phyloP scores from a whole-genome alignment of 2,888 invertebrate genomes.

The Chrysotoxum bicinctum region DNA sequence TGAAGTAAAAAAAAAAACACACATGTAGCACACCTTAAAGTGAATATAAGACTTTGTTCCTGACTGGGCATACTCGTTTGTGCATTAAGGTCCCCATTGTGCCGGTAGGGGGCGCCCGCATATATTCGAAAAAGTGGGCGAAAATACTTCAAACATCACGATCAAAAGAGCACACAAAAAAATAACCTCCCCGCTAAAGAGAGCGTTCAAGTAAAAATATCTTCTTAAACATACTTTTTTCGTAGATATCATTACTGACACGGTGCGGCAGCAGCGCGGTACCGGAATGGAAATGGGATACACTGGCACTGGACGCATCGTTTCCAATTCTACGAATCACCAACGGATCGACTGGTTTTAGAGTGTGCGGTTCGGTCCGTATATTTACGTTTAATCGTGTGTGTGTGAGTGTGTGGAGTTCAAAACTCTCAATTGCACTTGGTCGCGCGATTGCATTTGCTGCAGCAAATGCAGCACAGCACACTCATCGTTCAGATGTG shows the following conservation, averaged over 20 bases:
- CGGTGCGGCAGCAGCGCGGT: not conserved
- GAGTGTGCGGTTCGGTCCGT: not conserved
- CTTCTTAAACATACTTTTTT: slow-evolving; percentile 36
- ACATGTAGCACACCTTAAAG: slow-evolving; percentile 53
- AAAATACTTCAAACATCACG: slow-evolving; percentile 38
- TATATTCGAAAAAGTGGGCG: slow-evolving; percentile 28
- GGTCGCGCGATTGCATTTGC: slow-evolving; percentile 52
- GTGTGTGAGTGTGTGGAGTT: slow-evolving; percentile 46
- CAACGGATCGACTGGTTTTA: slow-evolving; percentile 11
- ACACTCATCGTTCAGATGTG: slow-evolving; percentile 49
- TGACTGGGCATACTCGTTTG: slow-evolving; percentile 26
- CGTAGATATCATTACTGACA: not conserved
- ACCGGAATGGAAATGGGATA: slow-evolving; percentile 2
- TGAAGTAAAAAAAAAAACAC: too few species aligned
- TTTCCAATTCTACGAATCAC: slow-evolving; percentile 60
- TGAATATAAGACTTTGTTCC: slow-evolving; percentile 5
- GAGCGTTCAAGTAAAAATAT: slow-evolving; percentile 37
- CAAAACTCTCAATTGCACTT: slow-evolving; percentile 71
- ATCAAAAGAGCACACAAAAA: slow-evolving; percentile 15
- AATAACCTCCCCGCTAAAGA: slow-evolving; percentile 7
- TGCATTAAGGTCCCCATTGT: slow-evolving; percentile 29
- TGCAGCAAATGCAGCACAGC: slow-evolving; percentile 19
- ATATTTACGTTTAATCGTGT: not conserved
- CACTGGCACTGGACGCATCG: slow-evolving; percentile 40
- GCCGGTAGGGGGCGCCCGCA: slow-evolving; percentile 55